Base-by-base conservation (phyloP, 2,888 invertebrate genomes). In the Drosophila trichaetosa region DNA sequence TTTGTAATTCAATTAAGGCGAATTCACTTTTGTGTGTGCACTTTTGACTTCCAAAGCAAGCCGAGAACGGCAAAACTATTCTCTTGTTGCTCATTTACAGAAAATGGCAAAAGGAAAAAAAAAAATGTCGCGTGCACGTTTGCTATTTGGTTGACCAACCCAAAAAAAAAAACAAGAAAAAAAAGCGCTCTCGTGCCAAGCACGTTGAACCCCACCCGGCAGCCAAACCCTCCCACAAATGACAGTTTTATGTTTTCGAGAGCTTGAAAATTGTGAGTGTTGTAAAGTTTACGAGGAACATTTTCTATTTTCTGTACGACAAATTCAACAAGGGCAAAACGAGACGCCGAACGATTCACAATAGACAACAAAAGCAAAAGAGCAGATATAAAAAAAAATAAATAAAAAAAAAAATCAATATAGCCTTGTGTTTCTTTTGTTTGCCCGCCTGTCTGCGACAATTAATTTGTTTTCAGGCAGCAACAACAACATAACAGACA, bases 1-100 rank as follows among this genome's bases (percentile, higher is more conserved):
- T 87, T 86, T 89, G 83, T 90, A 90, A 91, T 91, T 91, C 88
- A 91, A 91, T 91, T 91, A 91, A 91, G 83, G 79, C 73, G 77
- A 90, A 87, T 88, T 87, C 79, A 85, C 80, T 89, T 80, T 74
- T 78, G 51, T 49, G 65, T 81, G 80, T 89, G 91, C 89, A 91
- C 91, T 89, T 89, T 90, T 91, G 90, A 89, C 90, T 84, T 63
- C 58, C 8, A 38, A 54, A 75, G 61, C 68, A 51, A 72, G 66
- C 70, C 61, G 31, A 58, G 49, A 36, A 38, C 21, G 38, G 34
- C 21, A 21, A 66, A 67, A 31, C 46, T 42, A 53, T 58, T 77
- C 60, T 56, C 63, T 73, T 34, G 60, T 63, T 60, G 54, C 27
- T 64, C 68, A 68, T 74, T 79, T 74, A 77, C 60, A 65, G 69